phyloP scores from a whole-genome alignment of 2,113 vertebrate genomes.

The Agapornis roseicollis region DNA sequence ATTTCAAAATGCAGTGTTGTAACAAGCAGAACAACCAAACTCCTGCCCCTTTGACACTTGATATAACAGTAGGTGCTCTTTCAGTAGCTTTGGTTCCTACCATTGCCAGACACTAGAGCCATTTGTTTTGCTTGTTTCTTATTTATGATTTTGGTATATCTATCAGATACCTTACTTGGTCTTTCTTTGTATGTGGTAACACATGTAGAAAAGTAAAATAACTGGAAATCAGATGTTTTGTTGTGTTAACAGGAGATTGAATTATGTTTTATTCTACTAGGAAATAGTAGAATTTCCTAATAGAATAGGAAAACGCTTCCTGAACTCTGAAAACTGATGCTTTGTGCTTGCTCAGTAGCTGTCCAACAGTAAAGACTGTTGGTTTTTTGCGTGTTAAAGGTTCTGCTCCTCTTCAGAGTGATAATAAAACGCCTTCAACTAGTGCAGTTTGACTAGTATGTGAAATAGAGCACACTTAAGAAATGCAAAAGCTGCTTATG shows the following conservation, averaged over 20 bases:
- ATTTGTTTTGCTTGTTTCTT: background rate
- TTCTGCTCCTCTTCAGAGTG: background rate
- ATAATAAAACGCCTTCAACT: background rate
- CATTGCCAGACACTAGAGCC: background rate
- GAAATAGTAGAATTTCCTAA: background rate
- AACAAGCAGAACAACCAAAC: background rate
- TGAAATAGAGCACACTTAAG: background rate
- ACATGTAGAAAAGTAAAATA: background rate
- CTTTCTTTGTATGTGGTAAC: background rate
- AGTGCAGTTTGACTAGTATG: background rate
- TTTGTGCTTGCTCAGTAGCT: background rate
- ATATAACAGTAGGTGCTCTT: background rate
- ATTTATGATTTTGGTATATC: background rate
- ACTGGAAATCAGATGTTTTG: background rate
- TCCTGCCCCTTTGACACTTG: background rate
- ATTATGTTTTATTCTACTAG: background rate
- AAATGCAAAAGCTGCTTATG: background rate
- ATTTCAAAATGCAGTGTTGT: background rate
- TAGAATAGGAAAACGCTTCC: background rate
- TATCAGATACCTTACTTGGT: background rate
- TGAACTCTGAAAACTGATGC: rapidly evolving
- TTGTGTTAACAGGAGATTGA: background rate
- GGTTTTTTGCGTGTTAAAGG: background rate
- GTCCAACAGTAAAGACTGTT: background rate
- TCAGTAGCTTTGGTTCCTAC: background rate